Conservation (phyloP, 1,140 invertebrate genomes). For the Macrosteles quadrilineatus region DNA sequence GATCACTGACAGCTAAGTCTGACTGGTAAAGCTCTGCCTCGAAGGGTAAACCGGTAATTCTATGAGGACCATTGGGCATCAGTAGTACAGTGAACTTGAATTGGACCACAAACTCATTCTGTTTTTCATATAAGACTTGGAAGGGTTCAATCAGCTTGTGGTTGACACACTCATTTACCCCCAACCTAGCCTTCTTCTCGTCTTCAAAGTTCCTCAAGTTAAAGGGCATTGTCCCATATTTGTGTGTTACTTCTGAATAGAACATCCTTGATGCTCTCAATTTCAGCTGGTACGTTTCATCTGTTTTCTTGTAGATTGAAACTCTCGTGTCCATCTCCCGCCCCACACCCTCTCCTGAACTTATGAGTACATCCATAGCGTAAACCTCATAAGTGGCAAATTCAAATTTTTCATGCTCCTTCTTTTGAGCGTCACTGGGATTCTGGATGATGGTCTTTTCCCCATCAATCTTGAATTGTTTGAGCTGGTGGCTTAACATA, state of each 20-base stretch:
- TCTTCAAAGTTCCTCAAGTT: conserved; percentile 91
- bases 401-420: conserved; percentile 96
- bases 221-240: conserved; percentile 94
- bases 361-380: conserved; percentile 96
- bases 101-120: conserved; percentile 80
- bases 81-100: conserved; percentile 98
- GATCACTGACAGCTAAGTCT: conserved; percentile 81
- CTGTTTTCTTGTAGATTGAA: conserved; percentile 98
- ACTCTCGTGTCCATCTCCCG: conserved; percentile 92
- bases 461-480: conserved; percentile 96
- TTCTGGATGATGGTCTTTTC: conserved; percentile 99
- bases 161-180: conserved; percentile 96
- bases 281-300: conserved; percentile 95
- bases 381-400: conserved; percentile 98
- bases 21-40: conserved; percentile 79
- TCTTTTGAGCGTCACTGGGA: conserved; percentile 95
- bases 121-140: conserved; percentile 64
- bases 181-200: conserved; percentile 96
- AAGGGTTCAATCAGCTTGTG: conserved; percentile 98
- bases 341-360: conserved; percentile 87
- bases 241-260: conserved; percentile 90
- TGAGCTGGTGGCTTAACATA: conserved; percentile 97
- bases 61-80: conserved; percentile 93
- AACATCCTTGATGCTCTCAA: conserved; percentile 95
- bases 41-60: conserved; percentile 93